These are phyloP conservation scores for Lycaena phlaeas DNA, from an alignment of 2,888 invertebrate species.

Conservation along the genomic window DNA sequence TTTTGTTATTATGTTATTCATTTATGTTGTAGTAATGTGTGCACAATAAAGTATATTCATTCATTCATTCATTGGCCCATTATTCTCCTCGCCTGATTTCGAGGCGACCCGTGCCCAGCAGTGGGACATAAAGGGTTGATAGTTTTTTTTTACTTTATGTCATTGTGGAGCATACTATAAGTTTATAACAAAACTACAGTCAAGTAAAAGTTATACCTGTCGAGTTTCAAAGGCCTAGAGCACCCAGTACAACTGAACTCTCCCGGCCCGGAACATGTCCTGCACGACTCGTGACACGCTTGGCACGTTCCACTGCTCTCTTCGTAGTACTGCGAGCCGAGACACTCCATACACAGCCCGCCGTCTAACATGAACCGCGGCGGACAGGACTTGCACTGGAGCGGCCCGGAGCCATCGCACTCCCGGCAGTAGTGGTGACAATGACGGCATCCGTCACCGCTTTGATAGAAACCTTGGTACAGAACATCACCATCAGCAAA, in stretches of 20 bases:
- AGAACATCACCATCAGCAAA: neutral
- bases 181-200: no score
- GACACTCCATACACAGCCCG: slow-evolving; percentile 83
- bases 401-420: slow-evolving; percentile 85
- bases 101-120: no score
- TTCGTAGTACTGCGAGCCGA: slow-evolving; percentile 82
- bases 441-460: slow-evolving; percentile 86
- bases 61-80: no score
- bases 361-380: slow-evolving; percentile 81
- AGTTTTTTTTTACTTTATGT: no score
- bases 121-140: no score
- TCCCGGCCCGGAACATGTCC: slow-evolving; percentile 78
- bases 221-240: slow-evolving; percentile 76
- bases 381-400: slow-evolving; percentile 82
- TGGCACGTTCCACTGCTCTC: slow-evolving; percentile 78
- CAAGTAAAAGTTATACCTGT: no score
- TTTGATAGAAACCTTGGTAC: slow-evolving; percentile 82
- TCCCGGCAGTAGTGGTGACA: slow-evolving; percentile 92
- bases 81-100: no score
- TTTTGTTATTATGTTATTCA: no score
- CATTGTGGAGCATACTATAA: no score
- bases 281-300: slow-evolving; percentile 77
- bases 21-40: no score
- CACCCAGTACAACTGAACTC: slow-evolving; percentile 80
- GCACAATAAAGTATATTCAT: no score